Base-by-base conservation (phyloP, 2,113 vertebrate genomes). In the Morone chrysops region DNA sequence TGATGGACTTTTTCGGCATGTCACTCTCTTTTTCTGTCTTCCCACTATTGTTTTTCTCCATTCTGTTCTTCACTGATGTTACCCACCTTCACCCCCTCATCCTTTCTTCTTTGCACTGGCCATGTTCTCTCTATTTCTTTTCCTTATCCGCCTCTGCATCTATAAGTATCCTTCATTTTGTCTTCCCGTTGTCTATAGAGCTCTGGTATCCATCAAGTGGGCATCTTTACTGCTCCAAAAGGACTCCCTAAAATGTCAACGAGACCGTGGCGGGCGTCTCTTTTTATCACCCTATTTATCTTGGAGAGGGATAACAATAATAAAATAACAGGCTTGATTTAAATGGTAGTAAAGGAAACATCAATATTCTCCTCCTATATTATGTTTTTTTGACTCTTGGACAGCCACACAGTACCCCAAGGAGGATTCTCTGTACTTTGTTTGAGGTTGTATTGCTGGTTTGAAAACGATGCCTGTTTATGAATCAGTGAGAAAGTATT, bases 211-310 rank as follows among this genome's bases (percentile, higher is more conserved):
- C 82, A 93, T 94, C 93, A 92, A 84, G 63, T 36, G 43, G 83
- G 87, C 92, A 91, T 87, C 91, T 95, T 94, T 90, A 94, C 87
- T 79, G 85, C 88, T 87, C 90, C 82, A 68, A 89, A 80, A 92
- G 92, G 94, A 93, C 90, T 91, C 75, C 78, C 87, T 89, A 80
- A 95, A 93, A 94, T 93, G 94, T 94, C 93, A 94, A 88, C 72
- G 73, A 50, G 81, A 73, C 78, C 40, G 14, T 71, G 74, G 78
- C 57, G 40, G 81, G 48, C 83, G 16, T 73, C 74, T 73, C 43
- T 82, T 90, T 92, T 94, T 93, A 90, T 87, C 54, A 71, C 62
- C 63, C 89, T 70, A 82, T 93, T 93, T 85, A 90, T 95, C 89
- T 82, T 70, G 71, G 20, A 86, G 70, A 53, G 63, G 82, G 84